These are phyloP conservation scores for Cenopis cana DNA, from an alignment of 2,888 invertebrate genomes.

Conservation along the genomic window DNA sequence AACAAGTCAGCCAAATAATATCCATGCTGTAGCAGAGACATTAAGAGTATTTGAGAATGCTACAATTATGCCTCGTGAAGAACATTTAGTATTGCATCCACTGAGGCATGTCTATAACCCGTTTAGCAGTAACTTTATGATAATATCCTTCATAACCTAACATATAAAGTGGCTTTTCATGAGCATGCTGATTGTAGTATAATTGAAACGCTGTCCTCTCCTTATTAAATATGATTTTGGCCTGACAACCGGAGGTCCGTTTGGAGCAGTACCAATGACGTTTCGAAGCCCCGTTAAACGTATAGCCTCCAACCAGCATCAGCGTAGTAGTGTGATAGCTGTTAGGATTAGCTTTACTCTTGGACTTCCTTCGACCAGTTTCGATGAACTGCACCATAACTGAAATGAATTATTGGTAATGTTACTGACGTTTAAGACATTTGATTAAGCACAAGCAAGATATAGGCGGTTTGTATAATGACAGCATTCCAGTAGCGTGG, in stretches of 20 bases:
- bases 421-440: background rate
- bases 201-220: background rate
- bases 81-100: no score
- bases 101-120: background rate
- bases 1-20: no score
- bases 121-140: no score
- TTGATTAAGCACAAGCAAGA: background rate
- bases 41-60: no score
- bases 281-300: conserved; percentile 3
- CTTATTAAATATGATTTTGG: conserved; percentile 20
- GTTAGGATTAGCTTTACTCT: background rate
- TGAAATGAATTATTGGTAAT: conserved; percentile 8
- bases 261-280: conserved; percentile 31
- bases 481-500: background rate
- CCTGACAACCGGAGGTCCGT: conserved; percentile 18
- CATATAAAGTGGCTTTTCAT: conserved; percentile 11
- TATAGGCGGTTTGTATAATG: background rate
- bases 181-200: conserved; percentile 11
- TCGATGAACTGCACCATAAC: conserved; percentile 17
- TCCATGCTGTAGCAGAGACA: no score
- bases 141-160: background rate
- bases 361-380: background rate
- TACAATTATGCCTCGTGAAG: no score
- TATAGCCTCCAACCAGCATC: conserved; percentile 18
- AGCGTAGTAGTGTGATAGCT: background rate